Evolutionary conservation across 1,140 invertebrate genomes (phyloP).

Genomic region (Pseudomyrmex gracilis): DNA sequence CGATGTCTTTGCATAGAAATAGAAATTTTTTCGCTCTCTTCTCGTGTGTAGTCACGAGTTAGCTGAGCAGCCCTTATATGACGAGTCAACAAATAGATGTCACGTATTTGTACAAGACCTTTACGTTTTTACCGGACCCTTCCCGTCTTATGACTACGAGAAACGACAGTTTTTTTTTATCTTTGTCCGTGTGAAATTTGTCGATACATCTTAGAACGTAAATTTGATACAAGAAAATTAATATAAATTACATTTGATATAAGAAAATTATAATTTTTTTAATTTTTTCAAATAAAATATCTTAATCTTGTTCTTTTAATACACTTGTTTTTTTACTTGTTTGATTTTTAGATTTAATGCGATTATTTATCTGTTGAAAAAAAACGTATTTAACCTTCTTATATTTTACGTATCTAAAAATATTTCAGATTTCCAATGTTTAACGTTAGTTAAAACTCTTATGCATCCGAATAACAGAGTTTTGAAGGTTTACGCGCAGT

Average conservation of each 20-base stretch:
- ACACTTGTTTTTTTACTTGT: too few species aligned
- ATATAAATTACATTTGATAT: too few species aligned
- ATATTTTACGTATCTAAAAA: background rate
- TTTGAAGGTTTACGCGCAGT: slow-evolving; percentile 19
- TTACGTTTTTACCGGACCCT: slow-evolving; percentile 63
- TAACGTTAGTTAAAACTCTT: slow-evolving; percentile 14
- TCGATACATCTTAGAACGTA: background rate
- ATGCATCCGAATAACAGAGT: background rate
- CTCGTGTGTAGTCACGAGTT: slow-evolving; percentile 73
- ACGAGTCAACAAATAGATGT: slow-evolving; percentile 73
- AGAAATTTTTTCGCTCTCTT: slow-evolving; percentile 42
- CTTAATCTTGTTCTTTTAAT: background rate
- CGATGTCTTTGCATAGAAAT: slow-evolving; percentile 43
- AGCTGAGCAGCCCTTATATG: slow-evolving; percentile 66
- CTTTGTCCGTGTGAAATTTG: background rate
- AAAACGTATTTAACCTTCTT: background rate
- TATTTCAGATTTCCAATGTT: slow-evolving; percentile 1
- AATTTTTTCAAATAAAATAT: background rate
- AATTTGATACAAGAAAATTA: too few species aligned
- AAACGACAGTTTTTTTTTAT: slow-evolving; percentile 11
- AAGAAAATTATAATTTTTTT: too few species aligned
- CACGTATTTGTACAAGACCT: slow-evolving; percentile 76
- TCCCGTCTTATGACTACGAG: slow-evolving; percentile 7
- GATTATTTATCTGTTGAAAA: background rate
- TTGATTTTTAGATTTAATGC: background rate